Evolutionary conservation across 2,888 invertebrate species (phyloP), one percentile per base, ranked within the genome.

Genomic region (Machimus atricapillus): DNA sequence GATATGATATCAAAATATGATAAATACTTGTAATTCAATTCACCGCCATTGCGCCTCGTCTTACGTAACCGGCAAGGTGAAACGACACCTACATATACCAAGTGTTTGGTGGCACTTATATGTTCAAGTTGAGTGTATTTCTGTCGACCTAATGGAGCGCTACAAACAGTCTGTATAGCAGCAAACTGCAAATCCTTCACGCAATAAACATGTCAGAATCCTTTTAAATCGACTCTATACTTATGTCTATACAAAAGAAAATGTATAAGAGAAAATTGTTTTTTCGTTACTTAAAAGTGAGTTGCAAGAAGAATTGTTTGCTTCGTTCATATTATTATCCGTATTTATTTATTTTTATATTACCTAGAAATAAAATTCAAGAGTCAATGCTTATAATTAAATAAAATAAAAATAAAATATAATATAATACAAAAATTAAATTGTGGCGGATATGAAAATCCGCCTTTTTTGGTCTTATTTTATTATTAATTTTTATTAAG

Each of bases 21-120:
- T 82, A 82, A 82, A 82, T 37, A 52, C 82, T 66, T 82, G 66
- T 58, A 58, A 82, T 58, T 82, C 58, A 82, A 82, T 82, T 82
- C 82, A n/a, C 52, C 19, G 37, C 4, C 31, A 58, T 34, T 37
- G 82, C 82, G 19, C 37, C 19, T 19, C 82, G 19, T 23, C 19
- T 19, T 66, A 66, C 66, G 66, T 23, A 27, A 66, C 9, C 23
- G 23, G 66, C 12, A 23, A 66, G 66, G 23, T 66, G 66, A 66
- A 66, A 23, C 12, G 66, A 23, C 66, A 66, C 66, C 66, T 6
- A 23, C 23, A n/a, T n/a, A n/a, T n/a, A 19, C 66, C 12, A 23
- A 12, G 12, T 66, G 66, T 66, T 8, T 56, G 56, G 56, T 23
- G 66, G 23, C 66, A 27, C 23, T 27, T 66, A 66, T 66, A 23